Base-by-base conservation (phyloP, 2,888 invertebrate species). In the Microctonus brassicae region DNA sequence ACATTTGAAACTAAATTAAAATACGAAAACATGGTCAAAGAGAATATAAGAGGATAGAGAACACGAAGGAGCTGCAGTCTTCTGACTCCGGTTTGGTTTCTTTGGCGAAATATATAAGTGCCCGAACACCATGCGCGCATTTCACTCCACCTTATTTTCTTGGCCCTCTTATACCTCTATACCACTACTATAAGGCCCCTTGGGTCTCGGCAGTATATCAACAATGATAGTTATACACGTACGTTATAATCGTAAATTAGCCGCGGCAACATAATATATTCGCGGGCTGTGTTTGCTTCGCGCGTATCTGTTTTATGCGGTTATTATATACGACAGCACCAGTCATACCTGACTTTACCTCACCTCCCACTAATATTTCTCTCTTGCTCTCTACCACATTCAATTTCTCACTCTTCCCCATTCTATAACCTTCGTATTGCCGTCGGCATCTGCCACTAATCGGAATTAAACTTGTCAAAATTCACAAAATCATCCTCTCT, bases 171-270 rank as follows among this genome's bases (percentile, higher is more conserved):
- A 7, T 29, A 62, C 60, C 55, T 64, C 72, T 42, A 52, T 55
- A 34, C 47, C 47, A 47, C 47, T 47, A 47, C 47, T 47, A 20
- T 47, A 17, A 47, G 47, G 47, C 47, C 57, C 68, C 33, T 69
- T 42, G 26, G 34, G 58, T 53, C 63, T 66, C 57, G 80, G 87
- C 85, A 86, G 86, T 87, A 87, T 87, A 87, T 87, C 87, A 87
- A 86, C 87, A 87, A 87, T 86, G 87, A 87, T 87, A 87, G 87
- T 87, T 87, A 87, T 87, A 87, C 85, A 86, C 86, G 86, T 85
- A 85, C 86, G 87, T 87, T 87, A 87, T 87, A 87, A 87, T 87
- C 87, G 87, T 87, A 87, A 87, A 87, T 87, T 87, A 87, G 85
- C 83, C 84, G 81, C 82, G 83, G 86, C 86, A 87, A 87, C 87